Percentiles rank a stretch among this genome's conserved stretches.
phyloP scores from a whole-genome alignment of 2,113 vertebrate genomes.

The Catharus minimus region DNA sequence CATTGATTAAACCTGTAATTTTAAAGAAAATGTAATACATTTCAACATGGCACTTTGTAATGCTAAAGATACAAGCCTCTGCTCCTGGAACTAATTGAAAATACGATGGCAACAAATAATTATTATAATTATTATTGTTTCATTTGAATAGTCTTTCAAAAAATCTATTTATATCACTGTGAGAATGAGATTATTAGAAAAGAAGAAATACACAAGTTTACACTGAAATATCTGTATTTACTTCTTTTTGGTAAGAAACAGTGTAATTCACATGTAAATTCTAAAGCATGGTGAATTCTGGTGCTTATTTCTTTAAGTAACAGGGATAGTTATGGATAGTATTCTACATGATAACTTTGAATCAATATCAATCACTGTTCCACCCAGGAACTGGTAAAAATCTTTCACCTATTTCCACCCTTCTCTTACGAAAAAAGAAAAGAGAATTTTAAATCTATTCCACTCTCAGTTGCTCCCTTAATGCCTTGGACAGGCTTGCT shows the following conservation, averaged over 20 bases:
- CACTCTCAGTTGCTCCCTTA: not conserved
- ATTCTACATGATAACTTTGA: not conserved
- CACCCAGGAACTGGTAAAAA: not conserved
- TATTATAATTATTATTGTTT: not conserved
- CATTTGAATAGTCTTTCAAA: not conserved
- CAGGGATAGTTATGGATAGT: not conserved
- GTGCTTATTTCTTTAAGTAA: not conserved
- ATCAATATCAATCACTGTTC: fast-evolving
- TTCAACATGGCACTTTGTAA: not conserved
- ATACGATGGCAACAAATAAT: not conserved
- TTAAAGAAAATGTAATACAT: not conserved
- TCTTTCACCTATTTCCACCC: not conserved
- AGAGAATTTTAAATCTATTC: not conserved
- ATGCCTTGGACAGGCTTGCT: not conserved
- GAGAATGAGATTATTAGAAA: not conserved
- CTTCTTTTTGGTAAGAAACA: not conserved
- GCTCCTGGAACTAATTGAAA: not conserved
- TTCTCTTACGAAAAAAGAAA: not conserved
- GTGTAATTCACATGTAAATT: not conserved
- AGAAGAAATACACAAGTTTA: not conserved
- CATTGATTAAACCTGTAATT: not conserved
- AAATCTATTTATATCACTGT: not conserved
- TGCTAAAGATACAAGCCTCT: not conserved
- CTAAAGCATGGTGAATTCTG: not conserved
- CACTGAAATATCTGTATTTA: not conserved